Conservation (phyloP, 2,113 vertebrate genomes). For the Corvus moneduloides region DNA sequence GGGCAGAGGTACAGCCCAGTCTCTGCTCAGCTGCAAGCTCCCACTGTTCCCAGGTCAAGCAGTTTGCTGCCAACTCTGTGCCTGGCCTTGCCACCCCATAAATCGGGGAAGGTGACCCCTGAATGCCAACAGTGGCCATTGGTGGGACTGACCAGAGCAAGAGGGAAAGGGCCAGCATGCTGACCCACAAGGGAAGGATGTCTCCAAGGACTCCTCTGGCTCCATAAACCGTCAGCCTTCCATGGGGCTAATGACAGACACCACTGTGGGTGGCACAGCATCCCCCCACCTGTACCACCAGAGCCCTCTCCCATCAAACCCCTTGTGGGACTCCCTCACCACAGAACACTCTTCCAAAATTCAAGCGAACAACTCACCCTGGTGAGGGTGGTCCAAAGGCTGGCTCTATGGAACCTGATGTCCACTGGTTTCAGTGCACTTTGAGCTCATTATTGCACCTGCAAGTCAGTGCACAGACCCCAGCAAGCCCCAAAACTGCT, state of each 20-base stretch:
- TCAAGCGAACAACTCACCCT: fast-evolving
- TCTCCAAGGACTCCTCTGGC: not conserved
- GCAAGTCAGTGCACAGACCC: not conserved
- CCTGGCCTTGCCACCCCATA: fast-evolving
- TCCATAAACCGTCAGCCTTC: not conserved
- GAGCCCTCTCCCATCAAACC: not conserved
- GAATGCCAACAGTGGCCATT: not conserved
- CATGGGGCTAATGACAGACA: not conserved
- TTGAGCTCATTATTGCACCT: not conserved
- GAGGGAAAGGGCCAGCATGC: fast-evolving
- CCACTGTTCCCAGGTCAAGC: not conserved
- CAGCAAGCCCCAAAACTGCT: not conserved
- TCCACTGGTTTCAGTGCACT: not conserved
- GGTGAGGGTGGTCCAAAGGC: not conserved
- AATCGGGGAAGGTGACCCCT: not conserved
- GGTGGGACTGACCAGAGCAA: not conserved
- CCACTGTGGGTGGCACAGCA: not conserved
- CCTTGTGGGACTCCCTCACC: not conserved
- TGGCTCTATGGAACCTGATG: not conserved
- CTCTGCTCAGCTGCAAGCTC: not conserved
- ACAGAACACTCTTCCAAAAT: not conserved
- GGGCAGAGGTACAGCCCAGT: not conserved
- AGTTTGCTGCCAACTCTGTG: not conserved
- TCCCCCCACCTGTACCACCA: not conserved
- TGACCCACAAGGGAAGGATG: fast-evolving